These are phyloP conservation scores for Thunnus thynnus DNA, from an alignment of 2,113 vertebrate genomes.

Conservation along the genomic window DNA sequence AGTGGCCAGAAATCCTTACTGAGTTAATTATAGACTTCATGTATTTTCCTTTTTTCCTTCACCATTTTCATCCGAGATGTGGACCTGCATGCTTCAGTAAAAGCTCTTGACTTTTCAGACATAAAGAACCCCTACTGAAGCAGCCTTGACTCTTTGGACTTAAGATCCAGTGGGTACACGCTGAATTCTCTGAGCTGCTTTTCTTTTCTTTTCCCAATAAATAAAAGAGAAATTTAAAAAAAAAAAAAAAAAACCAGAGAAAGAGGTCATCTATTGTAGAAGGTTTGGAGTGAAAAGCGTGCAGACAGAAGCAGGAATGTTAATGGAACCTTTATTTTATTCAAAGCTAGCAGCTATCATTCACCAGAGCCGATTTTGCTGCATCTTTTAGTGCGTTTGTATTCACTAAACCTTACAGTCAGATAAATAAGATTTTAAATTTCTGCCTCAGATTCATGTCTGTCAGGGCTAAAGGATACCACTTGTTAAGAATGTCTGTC, in stretches of 20 bases:
- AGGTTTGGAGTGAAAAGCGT: slow-evolving; percentile 41
- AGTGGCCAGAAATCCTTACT: slow-evolving; percentile 25
- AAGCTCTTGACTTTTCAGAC: slow-evolving; percentile 58
- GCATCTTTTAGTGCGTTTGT: slow-evolving; percentile 2
- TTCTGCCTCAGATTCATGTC: slow-evolving; percentile 12
- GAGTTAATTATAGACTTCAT: slow-evolving; percentile 37
- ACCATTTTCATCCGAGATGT: slow-evolving; percentile 42
- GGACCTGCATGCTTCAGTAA: slow-evolving; percentile 41
- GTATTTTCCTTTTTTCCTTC: not conserved
- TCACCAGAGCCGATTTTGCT: not conserved
- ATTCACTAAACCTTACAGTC: not conserved
- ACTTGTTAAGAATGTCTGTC: not conserved
- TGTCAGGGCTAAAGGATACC: not conserved
- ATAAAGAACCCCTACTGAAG: slow-evolving; percentile 47
- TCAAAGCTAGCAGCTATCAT: slow-evolving; percentile 23
- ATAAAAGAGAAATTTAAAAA: slow-evolving; percentile 25
- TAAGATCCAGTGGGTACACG: slow-evolving; percentile 18
- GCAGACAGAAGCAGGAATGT: slow-evolving; percentile 61
- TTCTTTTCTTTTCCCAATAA: slow-evolving; percentile 34
- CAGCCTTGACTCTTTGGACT: slow-evolving; percentile 67
- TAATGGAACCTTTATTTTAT: slow-evolving; percentile 65
- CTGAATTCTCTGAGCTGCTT: slow-evolving; percentile 30
- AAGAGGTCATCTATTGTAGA: slow-evolving; percentile 20
- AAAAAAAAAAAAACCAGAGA: slow-evolving; percentile 4
- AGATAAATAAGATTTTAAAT: slow-evolving; percentile 2